Evolutionary conservation across 1,140 invertebrate species (phyloP).

Genomic region (Diabrotica undecimpunctata): DNA sequence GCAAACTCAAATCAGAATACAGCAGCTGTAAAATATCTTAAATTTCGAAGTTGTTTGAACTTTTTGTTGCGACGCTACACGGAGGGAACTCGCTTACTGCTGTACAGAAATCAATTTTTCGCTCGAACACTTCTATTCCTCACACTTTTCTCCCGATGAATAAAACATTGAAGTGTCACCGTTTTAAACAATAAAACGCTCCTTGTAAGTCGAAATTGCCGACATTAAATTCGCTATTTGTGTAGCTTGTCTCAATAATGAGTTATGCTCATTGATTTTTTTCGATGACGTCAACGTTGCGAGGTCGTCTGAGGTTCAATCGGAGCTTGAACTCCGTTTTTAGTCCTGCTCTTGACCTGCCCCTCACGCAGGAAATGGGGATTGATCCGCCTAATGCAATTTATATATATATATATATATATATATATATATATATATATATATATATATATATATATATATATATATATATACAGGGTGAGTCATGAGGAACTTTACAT

Average conservation of each 20-base stretch:
- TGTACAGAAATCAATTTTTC: too few relatives aligned
- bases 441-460: not conserved
- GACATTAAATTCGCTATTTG: not conserved
- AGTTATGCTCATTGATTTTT: slow-evolving; percentile 27
- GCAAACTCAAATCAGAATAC: too few relatives aligned
- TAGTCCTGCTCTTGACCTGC: not conserved
- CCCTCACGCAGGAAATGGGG: not conserved
- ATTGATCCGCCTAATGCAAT: not conserved
- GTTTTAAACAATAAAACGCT: too few relatives aligned
- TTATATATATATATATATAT: not conserved
- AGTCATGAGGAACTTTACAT: too few relatives aligned
- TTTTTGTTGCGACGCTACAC: too few relatives aligned
- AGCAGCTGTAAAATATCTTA: too few relatives aligned
- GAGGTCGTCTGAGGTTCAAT: slow-evolving; percentile 20
- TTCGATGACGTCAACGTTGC: slow-evolving; percentile 17
- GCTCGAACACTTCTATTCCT: too few relatives aligned
- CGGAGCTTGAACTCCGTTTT: slow-evolving; percentile 26
- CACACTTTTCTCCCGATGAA: too few relatives aligned
- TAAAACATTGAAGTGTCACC: too few relatives aligned
- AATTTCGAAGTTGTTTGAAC: too few relatives aligned
- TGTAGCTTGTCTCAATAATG: slow-evolving; percentile 13
- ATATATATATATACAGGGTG: not conserved
- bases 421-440: not conserved
- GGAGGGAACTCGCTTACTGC: too few relatives aligned
- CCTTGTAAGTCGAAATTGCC: too few relatives aligned